phyloP scores from a whole-genome alignment of 2,113 vertebrate species.

The Elanus axillaris region DNA sequence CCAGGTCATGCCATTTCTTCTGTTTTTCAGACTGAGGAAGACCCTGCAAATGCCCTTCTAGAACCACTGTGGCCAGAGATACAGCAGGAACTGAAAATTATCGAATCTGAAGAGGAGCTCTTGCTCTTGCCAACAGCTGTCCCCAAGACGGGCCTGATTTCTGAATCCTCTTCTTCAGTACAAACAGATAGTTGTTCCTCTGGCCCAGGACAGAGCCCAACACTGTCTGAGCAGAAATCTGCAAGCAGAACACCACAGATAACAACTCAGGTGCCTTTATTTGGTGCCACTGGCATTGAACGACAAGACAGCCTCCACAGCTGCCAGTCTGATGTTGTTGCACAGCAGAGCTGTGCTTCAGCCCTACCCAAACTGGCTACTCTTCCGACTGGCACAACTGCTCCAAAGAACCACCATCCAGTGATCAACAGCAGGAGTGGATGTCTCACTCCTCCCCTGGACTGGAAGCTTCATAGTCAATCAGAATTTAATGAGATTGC shows the following conservation, averaged over 20 bases:
- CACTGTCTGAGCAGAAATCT: neutral
- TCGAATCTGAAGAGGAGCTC: slow-evolving; percentile 84
- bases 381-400: neutral
- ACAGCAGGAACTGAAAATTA: slow-evolving; percentile 85
- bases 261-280: neutral
- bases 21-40: slow-evolving; percentile 75
- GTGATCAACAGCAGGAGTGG: neutral
- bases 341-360: neutral
- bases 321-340: neutral
- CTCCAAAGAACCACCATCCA: neutral
- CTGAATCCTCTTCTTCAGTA: neutral
- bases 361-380: neutral
- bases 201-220: neutral
- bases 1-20: neutral
- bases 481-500: neutral
- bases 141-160: neutral
- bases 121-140: neutral
- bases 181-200: neutral
- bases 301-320: neutral
- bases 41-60: slow-evolving; percentile 25
- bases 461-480: slow-evolving; percentile 22
- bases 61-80: slow-evolving; percentile 77
- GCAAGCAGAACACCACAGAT: neutral
- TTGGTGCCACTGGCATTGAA: neutral
- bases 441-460: neutral